These are phyloP conservation scores for Megaleporinus macrocephalus DNA, from an alignment of 2,113 vertebrate species.

Conservation along the genomic window DNA sequence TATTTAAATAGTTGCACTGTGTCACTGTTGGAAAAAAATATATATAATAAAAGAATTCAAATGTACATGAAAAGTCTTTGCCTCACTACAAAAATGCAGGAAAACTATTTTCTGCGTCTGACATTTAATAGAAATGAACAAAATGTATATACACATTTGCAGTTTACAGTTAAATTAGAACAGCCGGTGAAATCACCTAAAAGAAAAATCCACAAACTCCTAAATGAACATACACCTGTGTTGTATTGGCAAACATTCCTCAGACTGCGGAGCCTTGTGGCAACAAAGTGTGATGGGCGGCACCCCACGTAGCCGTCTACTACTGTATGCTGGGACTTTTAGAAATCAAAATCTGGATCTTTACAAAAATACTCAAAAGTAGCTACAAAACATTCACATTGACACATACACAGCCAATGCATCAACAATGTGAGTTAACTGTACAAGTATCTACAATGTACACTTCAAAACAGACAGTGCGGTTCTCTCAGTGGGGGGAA, in stretches of 20 bases:
- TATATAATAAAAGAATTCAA: conserved; percentile 26
- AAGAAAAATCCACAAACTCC: conserved; percentile 11
- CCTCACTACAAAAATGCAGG: conserved; percentile 35
- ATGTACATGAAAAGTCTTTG: conserved; percentile 20
- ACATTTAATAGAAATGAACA: conserved; percentile 32
- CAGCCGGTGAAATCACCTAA: conserved; percentile 55
- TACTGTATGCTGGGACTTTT: conserved; percentile 52
- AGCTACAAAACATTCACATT: conserved; percentile 68
- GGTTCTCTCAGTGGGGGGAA: conserved; percentile 62
- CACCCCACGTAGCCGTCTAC: not conserved
- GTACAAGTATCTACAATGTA: conserved; percentile 82
- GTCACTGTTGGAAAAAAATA: conserved; percentile 36
- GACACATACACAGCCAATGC: conserved; percentile 56
- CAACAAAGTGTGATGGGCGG: not conserved
- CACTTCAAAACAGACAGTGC: conserved; percentile 68
- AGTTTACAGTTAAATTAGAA: conserved; percentile 67
- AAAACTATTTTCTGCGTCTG: not conserved
- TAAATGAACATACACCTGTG: conserved; percentile 53
- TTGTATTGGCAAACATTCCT: conserved; percentile 43
- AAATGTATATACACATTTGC: conserved; percentile 28
- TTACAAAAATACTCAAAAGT: conserved; percentile 78
- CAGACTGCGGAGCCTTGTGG: not conserved
- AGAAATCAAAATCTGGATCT: conserved; percentile 59
- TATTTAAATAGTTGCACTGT: conserved; percentile 54
- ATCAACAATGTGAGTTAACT: conserved; percentile 61